These are phyloP conservation scores for Merodon equestris DNA, from an alignment of 2,888 invertebrate species.

Conservation along the genomic window DNA sequence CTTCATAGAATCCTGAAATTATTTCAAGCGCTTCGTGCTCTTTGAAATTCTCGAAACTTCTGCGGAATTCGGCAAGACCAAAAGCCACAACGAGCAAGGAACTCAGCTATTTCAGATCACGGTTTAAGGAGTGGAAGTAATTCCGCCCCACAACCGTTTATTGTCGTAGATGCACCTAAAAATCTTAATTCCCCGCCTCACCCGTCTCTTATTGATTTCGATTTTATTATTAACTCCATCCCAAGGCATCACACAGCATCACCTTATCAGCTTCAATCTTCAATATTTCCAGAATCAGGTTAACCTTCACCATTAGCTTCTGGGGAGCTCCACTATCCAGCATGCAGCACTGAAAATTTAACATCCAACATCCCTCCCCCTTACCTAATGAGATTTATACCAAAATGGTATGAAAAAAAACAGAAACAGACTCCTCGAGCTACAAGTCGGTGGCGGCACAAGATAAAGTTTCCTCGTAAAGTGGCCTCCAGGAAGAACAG, in stretches of 20 bases:
- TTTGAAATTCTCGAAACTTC: no score
- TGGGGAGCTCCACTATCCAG: slow-evolving; percentile 23
- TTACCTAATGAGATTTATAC: slow-evolving; percentile 26
- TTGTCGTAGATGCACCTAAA: slow-evolving; percentile 38
- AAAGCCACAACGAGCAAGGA: background rate
- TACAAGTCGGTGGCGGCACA: slow-evolving; percentile 46
- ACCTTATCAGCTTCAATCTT: slow-evolving; percentile 63
- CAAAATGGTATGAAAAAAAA: slow-evolving; percentile 32
- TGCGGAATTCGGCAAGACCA: slow-evolving; percentile 3
- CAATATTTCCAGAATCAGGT: slow-evolving; percentile 65
- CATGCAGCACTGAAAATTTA: no score
- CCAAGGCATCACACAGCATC: slow-evolving; percentile 29
- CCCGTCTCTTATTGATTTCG: slow-evolving; percentile 47
- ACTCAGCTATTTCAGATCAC: slow-evolving; percentile 58
- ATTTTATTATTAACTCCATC: slow-evolving; percentile 41
- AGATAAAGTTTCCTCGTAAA: slow-evolving; percentile 55
- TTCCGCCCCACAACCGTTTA: slow-evolving; percentile 27
- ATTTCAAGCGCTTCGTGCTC: no score
- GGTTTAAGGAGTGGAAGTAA: slow-evolving; percentile 57
- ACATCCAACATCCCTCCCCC: slow-evolving; percentile 2
- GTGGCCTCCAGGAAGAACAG: slow-evolving; percentile 59
- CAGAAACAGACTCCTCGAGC: slow-evolving; percentile 58
- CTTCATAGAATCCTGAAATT: no score
- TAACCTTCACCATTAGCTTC: slow-evolving; percentile 65
- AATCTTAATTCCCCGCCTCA: slow-evolving; percentile 5